These are phyloP conservation scores for Cryptotermes secundus DNA, from an alignment of 1,140 invertebrate species.

Conservation along the genomic window DNA sequence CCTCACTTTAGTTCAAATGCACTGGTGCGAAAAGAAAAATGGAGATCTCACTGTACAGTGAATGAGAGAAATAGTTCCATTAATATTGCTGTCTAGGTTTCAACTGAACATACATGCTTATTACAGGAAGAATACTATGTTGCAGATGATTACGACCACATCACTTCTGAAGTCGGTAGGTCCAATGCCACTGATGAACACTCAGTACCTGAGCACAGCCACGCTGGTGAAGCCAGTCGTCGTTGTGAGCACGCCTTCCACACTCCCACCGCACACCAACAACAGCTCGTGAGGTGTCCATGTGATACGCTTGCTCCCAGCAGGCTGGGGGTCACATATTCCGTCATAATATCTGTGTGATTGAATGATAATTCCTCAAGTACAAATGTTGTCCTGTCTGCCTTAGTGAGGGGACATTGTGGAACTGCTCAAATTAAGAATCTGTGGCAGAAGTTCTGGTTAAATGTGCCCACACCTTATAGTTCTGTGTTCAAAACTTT, in stretches of 20 bases:
- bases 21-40: no score
- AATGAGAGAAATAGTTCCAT: no score
- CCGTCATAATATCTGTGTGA: constrained; percentile 11
- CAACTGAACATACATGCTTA: no score
- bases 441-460: not conserved
- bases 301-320: not conserved
- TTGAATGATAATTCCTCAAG: not conserved
- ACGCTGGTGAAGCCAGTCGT: constrained; percentile 53
- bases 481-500: constrained; percentile 7
- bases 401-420: not conserved
- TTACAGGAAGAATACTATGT: not conserved
- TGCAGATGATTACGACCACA: constrained; percentile 49
- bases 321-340: not conserved
- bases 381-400: constrained; percentile 8
- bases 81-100: no score
- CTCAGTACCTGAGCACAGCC: constrained; percentile 52
- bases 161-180: constrained; percentile 51
- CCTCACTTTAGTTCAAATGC: no score
- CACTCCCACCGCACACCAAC: constrained; percentile 23
- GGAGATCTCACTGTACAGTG: no score
- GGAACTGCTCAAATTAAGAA: not conserved
- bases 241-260: constrained; percentile 42
- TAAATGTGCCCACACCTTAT: not conserved
- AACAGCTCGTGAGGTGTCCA: constrained; percentile 2
- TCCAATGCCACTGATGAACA: constrained; percentile 51